Evolutionary conservation across 2,888 invertebrate species (phyloP).

Genomic region (Orthosia cruda): DNA sequence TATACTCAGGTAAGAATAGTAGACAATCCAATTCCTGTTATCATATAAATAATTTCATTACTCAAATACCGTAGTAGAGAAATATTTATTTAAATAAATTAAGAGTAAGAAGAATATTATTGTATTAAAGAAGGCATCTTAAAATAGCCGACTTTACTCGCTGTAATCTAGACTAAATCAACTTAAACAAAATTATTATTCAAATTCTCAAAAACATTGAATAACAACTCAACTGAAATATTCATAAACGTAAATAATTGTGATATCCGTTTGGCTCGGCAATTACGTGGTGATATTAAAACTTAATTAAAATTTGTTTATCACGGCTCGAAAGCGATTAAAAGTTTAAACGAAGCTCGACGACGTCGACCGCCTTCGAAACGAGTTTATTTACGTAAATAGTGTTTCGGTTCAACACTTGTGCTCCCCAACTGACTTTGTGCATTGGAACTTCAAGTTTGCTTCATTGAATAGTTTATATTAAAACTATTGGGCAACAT

Average conservation of each 20-base stretch:
- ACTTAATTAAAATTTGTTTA: constrained; percentile 92
- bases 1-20: not conserved
- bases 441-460: constrained; percentile 60
- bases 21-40: not conserved
- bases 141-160: not conserved
- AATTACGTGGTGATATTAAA: constrained; percentile 92
- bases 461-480: constrained; percentile 41
- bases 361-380: constrained; percentile 87
- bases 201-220: constrained; percentile 52
- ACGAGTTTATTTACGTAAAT: constrained; percentile 89
- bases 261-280: constrained; percentile 88
- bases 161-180: constrained; percentile 23
- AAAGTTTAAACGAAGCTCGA: constrained; percentile 91
- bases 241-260: constrained; percentile 87
- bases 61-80: too few species aligned
- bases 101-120: not conserved
- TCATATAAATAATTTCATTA: not conserved
- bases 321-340: constrained; percentile 91
- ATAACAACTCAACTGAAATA: constrained; percentile 70
- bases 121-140: not conserved
- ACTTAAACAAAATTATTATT: constrained; percentile 47
- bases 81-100: not conserved
- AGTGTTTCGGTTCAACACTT: constrained; percentile 81
- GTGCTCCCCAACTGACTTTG: constrained; percentile 66
- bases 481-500: constrained; percentile 18